Conservation (phyloP, 2,797 vertebrate species). For the Leuciscus waleckii region DNA sequence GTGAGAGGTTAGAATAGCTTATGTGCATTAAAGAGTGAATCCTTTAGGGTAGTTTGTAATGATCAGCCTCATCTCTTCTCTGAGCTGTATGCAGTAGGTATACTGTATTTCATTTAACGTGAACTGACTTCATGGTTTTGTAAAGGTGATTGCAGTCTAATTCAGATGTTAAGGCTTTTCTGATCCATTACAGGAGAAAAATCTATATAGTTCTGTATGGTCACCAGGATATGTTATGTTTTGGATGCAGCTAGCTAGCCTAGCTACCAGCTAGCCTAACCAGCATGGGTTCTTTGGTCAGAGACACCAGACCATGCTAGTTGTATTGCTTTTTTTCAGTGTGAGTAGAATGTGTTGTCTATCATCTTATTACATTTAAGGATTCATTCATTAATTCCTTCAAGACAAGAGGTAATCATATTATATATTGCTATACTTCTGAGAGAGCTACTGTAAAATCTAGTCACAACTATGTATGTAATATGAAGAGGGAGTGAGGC, state of each 20-base stretch:
- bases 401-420: slow-evolving; percentile 1
- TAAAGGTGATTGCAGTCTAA: background rate
- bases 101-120: background rate
- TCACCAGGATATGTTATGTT: background rate
- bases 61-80: background rate
- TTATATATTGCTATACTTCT: background rate
- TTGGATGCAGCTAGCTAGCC: background rate
- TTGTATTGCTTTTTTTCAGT: background rate
- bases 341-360: background rate
- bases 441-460: background rate
- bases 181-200: background rate
- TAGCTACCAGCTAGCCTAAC: background rate
- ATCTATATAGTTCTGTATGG: background rate
- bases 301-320: background rate
- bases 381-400: background rate
- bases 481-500: slow-evolving; percentile 17
- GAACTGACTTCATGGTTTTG: background rate
- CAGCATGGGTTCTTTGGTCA: background rate
- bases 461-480: background rate
- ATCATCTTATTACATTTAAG: background rate
- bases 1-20: slow-evolving; percentile 9
- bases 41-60: slow-evolving; percentile 13
- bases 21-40: slow-evolving; percentile 18
- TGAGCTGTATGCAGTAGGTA: slow-evolving; percentile 10
- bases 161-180: background rate